phyloP scores from a whole-genome alignment of 2,888 invertebrate species.

The Cryptophagus acutangulus region DNA sequence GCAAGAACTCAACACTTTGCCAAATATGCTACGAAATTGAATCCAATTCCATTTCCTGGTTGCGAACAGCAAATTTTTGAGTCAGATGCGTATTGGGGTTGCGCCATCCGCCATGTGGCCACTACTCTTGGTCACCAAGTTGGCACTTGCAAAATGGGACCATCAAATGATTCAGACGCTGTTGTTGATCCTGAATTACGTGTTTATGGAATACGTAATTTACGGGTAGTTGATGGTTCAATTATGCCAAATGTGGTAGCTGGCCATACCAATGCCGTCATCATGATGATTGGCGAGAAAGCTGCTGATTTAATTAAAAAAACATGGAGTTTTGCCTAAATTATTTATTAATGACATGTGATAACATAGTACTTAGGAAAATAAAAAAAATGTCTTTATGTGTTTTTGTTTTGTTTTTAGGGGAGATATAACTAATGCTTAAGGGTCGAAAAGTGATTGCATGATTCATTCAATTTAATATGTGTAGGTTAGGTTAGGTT shows the following conservation, averaged over 20 bases:
- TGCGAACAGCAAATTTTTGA: constrained; percentile 59
- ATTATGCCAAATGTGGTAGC: constrained; percentile 55
- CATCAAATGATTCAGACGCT: constrained; percentile 40
- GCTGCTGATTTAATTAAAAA: constrained; percentile 54
- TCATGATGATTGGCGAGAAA: constrained; percentile 58
- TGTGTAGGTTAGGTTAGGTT: too few relatives aligned
- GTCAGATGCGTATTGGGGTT: constrained; percentile 69
- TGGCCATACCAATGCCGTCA: constrained; percentile 55
- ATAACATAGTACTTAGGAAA: too few relatives aligned
- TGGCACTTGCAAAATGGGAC: constrained; percentile 53
- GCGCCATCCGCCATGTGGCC: constrained; percentile 64
- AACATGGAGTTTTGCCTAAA: constrained; percentile 36
- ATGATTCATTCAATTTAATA: too few relatives aligned
- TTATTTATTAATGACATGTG: too few relatives aligned
- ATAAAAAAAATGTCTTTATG: background rate
- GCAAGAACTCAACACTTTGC: constrained; percentile 52
- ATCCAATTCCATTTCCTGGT: constrained; percentile 60
- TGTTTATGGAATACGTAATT: constrained; percentile 51
- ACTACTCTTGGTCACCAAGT: constrained; percentile 67
- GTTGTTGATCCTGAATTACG: constrained; percentile 50
- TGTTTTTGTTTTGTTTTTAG: background rate
- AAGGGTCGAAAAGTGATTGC: too few relatives aligned
- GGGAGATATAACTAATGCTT: too few relatives aligned
- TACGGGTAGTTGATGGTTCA: constrained; percentile 57
- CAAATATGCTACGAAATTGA: constrained; percentile 51